These are phyloP conservation scores for Napeogenes sylphis DNA, from an alignment of 2,888 invertebrate genomes.

Conservation along the genomic window DNA sequence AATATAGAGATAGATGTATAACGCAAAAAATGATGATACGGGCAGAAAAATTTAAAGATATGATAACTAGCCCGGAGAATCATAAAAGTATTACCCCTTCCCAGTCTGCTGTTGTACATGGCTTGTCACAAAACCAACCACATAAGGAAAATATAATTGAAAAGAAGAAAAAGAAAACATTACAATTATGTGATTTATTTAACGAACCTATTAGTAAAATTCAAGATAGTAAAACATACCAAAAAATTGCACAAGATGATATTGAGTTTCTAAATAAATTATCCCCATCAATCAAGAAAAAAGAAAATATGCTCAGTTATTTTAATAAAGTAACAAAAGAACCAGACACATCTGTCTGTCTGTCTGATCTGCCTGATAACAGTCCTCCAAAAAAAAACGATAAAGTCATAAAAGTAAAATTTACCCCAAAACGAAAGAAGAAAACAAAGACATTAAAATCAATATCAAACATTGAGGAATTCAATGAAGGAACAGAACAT, in stretches of 20 bases:
- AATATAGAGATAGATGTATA: slow-evolving; percentile 76
- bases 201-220: slow-evolving; percentile 33
- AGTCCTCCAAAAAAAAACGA: slow-evolving; percentile 32
- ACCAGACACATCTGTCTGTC: slow-evolving; percentile 24
- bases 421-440: slow-evolving; percentile 50
- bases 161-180: slow-evolving; percentile 32
- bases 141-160: slow-evolving; percentile 17
- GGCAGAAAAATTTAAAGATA: slow-evolving; percentile 75
- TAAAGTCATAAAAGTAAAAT: slow-evolving; percentile 57
- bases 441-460: slow-evolving; percentile 39
- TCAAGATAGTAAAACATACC: slow-evolving; percentile 34
- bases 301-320: slow-evolving; percentile 79
- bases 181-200: slow-evolving; percentile 53
- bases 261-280: slow-evolving; percentile 73
- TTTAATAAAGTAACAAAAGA: slow-evolving; percentile 74
- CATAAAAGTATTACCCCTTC: background rate
- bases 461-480: background rate
- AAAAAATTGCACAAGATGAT: slow-evolving; percentile 51
- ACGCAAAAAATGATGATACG: slow-evolving; percentile 79
- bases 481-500: background rate
- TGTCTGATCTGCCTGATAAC: slow-evolving; percentile 36
- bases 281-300: slow-evolving; percentile 77
- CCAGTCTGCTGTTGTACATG: slow-evolving; percentile 11
- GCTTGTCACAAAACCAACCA: background rate
- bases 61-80: slow-evolving; percentile 52